These are phyloP conservation scores for Drosophila santomea DNA, from an alignment of 1,140 invertebrate species.

Conservation along the genomic window DNA sequence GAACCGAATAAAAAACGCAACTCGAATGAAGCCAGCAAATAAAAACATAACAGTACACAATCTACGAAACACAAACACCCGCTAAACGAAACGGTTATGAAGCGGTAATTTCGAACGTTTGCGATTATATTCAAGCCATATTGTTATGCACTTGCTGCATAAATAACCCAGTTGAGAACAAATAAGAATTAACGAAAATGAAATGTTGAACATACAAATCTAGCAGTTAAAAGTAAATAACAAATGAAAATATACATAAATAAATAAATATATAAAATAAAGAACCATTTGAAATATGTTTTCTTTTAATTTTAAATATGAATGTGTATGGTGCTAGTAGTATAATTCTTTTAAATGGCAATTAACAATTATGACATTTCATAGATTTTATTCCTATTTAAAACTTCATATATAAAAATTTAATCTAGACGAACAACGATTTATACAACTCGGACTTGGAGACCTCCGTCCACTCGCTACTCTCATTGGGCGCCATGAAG, in stretches of 20 bases:
- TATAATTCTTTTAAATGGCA: background rate
- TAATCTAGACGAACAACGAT: slow-evolving; percentile 91
- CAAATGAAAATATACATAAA: slow-evolving; percentile 61
- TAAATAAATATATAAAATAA: slow-evolving; percentile 58
- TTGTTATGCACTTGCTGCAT: slow-evolving; percentile 78
- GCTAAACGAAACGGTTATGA: slow-evolving; percentile 54
- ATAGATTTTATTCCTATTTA: background rate
- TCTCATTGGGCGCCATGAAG: slow-evolving; percentile 94
- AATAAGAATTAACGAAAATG: slow-evolving; percentile 66
- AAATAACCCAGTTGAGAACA: slow-evolving; percentile 70
- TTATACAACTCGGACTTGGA: slow-evolving; percentile 92
- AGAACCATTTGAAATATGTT: slow-evolving; percentile 19
- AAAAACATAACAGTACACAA: slow-evolving; percentile 47
- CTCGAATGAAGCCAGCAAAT: slow-evolving; percentile 35
- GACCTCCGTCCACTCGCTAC: slow-evolving; percentile 90
- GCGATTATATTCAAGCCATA: slow-evolving; percentile 80
- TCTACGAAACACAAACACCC: slow-evolving; percentile 38
- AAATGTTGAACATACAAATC: slow-evolving; percentile 82
- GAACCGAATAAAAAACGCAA: slow-evolving; percentile 58
- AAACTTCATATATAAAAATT: slow-evolving; percentile 2
- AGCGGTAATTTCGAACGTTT: slow-evolving; percentile 46
- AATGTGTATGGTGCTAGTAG: background rate
- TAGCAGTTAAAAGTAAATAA: slow-evolving; percentile 70
- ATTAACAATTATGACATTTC: background rate
- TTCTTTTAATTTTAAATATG: background rate